Conservation (phyloP, 2,113 vertebrate species). For the Corvus hawaiiensis region DNA sequence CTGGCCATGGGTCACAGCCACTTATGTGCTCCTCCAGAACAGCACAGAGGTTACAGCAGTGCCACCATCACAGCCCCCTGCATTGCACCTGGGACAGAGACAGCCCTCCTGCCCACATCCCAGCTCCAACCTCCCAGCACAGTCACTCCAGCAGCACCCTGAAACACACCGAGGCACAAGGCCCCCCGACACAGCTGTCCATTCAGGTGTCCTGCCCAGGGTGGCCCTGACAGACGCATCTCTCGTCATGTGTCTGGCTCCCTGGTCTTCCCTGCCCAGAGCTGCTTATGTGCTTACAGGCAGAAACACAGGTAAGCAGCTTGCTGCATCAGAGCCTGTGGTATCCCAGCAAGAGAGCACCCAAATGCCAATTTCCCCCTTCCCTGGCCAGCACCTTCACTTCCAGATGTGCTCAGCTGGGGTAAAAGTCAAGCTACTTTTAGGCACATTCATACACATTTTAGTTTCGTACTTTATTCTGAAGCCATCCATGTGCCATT, state of each 20-base stretch:
- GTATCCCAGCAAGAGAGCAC: background rate
- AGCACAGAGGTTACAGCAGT: background rate
- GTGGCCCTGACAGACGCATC: fast-evolving
- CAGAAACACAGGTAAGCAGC: background rate
- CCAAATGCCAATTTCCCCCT: background rate
- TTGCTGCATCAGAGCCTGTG: background rate
- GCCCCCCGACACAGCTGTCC: fast-evolving
- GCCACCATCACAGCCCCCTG: fast-evolving
- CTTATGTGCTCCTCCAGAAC: background rate
- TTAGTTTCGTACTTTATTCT: background rate
- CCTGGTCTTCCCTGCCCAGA: background rate
- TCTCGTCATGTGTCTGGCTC: background rate
- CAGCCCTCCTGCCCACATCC: background rate
- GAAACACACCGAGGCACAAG: fast-evolving
- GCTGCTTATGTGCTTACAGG: background rate
- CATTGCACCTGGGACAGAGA: fast-evolving
- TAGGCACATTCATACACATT: background rate
- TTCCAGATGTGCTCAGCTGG: background rate
- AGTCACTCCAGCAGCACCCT: background rate
- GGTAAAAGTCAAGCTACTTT: background rate
- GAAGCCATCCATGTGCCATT: background rate
- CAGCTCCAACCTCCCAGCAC: background rate
- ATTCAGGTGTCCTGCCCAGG: fast-evolving
- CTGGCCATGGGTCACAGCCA: background rate
- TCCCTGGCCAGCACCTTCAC: background rate